Percentiles rank a stretch among this genome's conserved stretches.
Conservation (phyloP, 2,113 vertebrate species). For the Naja naja region DNA sequence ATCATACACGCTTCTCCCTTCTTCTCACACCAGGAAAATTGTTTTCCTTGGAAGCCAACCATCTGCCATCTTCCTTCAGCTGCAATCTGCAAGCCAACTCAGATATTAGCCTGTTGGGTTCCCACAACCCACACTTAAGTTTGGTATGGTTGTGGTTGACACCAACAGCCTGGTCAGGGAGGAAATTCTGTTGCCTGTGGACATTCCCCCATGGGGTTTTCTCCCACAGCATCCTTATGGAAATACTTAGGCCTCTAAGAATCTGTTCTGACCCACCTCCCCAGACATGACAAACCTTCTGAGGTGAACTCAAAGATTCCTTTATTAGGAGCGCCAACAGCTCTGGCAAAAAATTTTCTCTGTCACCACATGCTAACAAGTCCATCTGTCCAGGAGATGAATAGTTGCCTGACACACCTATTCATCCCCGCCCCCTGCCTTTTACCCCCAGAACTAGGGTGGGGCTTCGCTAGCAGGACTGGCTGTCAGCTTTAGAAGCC, state of each 20-base stretch:
- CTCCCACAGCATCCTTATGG: conserved; percentile 40
- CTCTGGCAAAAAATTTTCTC: too few species aligned
- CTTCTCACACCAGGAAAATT: background rate
- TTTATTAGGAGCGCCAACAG: too few species aligned
- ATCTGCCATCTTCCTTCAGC: background rate
- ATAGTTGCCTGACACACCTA: too few species aligned
- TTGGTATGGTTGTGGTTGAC: background rate
- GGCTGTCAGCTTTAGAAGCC: too few species aligned
- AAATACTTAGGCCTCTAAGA: conserved; percentile 32
- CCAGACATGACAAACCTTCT: too few species aligned
- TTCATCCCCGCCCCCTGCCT: too few species aligned
- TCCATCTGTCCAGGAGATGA: too few species aligned
- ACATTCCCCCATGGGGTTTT: conserved; percentile 4
- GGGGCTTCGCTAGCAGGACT: too few species aligned
- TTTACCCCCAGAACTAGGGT: too few species aligned
- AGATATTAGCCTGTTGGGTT: background rate
- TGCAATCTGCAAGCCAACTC: background rate
- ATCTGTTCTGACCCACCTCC: too few species aligned
- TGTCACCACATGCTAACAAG: too few species aligned
- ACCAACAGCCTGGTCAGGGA: conserved; percentile 23
- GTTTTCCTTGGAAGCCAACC: background rate
- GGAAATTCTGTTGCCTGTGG: background rate
- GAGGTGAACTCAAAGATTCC: too few species aligned
- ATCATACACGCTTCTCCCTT: background rate
- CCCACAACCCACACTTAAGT: background rate